phyloP scores from a whole-genome alignment of 2,888 invertebrate species.

The Morpho helenor region DNA sequence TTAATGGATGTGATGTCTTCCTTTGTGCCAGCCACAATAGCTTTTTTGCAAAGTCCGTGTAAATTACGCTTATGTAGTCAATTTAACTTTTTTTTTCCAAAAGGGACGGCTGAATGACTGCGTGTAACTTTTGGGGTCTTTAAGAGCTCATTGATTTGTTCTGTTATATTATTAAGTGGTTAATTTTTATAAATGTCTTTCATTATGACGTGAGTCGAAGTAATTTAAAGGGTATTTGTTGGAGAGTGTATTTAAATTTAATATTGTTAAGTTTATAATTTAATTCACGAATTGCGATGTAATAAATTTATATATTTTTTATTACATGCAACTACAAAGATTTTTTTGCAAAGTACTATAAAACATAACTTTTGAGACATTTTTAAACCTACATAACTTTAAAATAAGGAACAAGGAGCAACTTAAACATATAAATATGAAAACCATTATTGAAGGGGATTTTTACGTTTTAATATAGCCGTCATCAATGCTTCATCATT shows the following conservation, averaged over 20 bases:
- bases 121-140: conserved; percentile 53
- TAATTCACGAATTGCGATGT: too few species aligned
- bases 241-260: conserved; percentile 1
- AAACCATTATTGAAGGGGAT: too few species aligned
- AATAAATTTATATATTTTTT: too few species aligned
- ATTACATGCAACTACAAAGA: not conserved
- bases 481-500: too few species aligned
- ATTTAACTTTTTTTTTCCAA: conserved; percentile 42
- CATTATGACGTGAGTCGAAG: conserved; percentile 40
- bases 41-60: conserved; percentile 63
- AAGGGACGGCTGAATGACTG: conserved; percentile 51
- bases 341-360: not conserved
- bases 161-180: conserved; percentile 61
- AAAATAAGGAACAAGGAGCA: too few species aligned
- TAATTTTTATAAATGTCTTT: conserved; percentile 52
- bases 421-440: too few species aligned
- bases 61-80: conserved; percentile 57
- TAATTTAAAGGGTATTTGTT: conserved; percentile 43
- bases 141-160: conserved; percentile 61
- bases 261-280: not conserved
- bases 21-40: conserved; percentile 68
- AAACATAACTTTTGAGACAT: too few species aligned
- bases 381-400: too few species aligned
- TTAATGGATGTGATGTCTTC: conserved; percentile 68
- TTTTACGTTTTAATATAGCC: too few species aligned